A percentile compares a stretch with the other conserved stretches of the same genome.
Evolutionary conservation across 2,113 vertebrate genomes (phyloP).

Genomic region (Urocolius indicus): DNA sequence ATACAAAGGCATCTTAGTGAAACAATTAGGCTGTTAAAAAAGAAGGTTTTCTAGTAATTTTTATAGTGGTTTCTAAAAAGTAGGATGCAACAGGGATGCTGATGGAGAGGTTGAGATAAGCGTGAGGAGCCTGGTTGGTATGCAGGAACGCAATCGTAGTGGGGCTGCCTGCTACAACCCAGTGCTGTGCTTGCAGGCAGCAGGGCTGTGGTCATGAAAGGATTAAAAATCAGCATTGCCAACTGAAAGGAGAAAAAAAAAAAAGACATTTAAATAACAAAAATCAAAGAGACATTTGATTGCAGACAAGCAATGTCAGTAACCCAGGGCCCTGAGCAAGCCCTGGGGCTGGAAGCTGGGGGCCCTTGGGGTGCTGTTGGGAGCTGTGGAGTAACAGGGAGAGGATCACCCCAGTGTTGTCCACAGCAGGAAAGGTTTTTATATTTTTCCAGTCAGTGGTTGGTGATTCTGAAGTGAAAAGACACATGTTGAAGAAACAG

Average conservation of each 20-base stretch:
- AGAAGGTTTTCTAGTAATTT: not conserved
- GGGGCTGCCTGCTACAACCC: not conserved
- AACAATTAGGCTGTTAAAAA: not conserved
- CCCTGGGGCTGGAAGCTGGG: not conserved
- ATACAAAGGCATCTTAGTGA: not conserved
- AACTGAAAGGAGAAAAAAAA: not conserved
- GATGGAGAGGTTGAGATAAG: not conserved
- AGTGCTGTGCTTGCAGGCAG: rapidly evolving
- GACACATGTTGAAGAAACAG: not conserved
- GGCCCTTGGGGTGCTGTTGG: too few relatives aligned
- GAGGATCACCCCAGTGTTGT: not conserved
- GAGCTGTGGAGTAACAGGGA: not conserved
- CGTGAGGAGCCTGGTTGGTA: rapidly evolving
- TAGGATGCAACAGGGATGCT: not conserved
- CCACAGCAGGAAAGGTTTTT: not conserved
- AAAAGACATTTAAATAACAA: too few relatives aligned
- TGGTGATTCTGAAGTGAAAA: not conserved
- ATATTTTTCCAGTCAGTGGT: not conserved
- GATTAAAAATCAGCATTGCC: not conserved
- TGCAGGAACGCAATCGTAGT: not conserved
- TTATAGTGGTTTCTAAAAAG: not conserved
- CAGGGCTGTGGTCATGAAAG: not conserved
- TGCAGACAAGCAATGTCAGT: not conserved
- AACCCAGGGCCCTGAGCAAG: not conserved
- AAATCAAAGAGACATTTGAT: not conserved